Conservation (phyloP, 2,888 invertebrate species). For the Lasius platythorax region DNA sequence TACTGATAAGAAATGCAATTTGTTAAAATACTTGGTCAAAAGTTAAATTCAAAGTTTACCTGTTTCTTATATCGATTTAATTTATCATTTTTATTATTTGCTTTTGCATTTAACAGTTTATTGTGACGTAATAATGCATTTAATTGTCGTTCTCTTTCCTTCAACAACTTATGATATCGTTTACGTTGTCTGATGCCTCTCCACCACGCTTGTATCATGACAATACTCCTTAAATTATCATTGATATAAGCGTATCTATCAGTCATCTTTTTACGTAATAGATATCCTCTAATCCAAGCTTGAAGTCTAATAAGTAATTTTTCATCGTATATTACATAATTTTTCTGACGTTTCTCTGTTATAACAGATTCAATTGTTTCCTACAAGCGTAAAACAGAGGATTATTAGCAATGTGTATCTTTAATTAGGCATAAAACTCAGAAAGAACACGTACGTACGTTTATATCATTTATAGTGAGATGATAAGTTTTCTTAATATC, state of each 20-base stretch:
- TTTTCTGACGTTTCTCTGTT: conserved; percentile 84
- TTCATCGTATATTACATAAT: conserved; percentile 70
- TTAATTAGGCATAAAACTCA: background rate
- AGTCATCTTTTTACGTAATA: conserved; percentile 87
- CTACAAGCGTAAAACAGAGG: conserved; percentile 76
- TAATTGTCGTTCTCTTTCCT: conserved; percentile 83
- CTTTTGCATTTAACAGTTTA: conserved; percentile 41
- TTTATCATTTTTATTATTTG: conserved; percentile 85
- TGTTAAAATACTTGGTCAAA: background rate
- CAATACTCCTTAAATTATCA: conserved; percentile 85
- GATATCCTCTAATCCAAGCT: conserved; percentile 88
- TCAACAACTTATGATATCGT: conserved; percentile 86
- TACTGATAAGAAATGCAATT: background rate
- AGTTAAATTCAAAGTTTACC: conserved; percentile 80
- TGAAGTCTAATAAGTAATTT: conserved; percentile 87
- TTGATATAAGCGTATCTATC: conserved; percentile 85
- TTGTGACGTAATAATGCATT: conserved; percentile 81
- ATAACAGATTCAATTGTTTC: conserved; percentile 86
- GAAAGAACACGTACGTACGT: conserved; percentile 67
- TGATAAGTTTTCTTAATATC: conserved; percentile 76
- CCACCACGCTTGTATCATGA: conserved; percentile 90
- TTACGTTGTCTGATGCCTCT: conserved; percentile 86
- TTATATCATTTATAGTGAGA: conserved; percentile 80
- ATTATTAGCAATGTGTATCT: background rate
- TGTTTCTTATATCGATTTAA: conserved; percentile 87